phyloP scores from a whole-genome alignment of 2,113 vertebrate species.

The Condylura cristata region DNA sequence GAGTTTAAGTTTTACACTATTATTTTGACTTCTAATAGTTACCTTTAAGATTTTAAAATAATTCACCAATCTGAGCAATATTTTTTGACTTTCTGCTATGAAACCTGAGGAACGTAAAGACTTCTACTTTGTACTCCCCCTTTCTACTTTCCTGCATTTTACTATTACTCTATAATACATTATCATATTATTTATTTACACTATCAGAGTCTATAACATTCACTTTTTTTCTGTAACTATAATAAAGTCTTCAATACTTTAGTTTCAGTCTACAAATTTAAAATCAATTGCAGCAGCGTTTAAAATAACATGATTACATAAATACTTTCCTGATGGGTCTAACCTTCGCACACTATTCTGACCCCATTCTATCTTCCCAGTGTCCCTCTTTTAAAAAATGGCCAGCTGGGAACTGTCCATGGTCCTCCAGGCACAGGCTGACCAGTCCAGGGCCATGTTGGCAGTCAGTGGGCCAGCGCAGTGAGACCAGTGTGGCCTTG shows the following conservation, averaged over 20 bases:
- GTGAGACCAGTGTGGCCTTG: not conserved
- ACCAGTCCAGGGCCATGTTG: not conserved
- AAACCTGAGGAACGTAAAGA: not conserved
- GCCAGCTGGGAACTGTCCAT: slow-evolving; percentile 54
- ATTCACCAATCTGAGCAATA: not conserved
- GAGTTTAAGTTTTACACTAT: not conserved
- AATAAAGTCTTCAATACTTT: not conserved
- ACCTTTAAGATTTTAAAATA: not conserved
- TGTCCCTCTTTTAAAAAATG: not conserved
- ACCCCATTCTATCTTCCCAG: not conserved
- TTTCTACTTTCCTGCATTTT: not conserved
- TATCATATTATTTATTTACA: not conserved
- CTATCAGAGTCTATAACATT: not conserved
- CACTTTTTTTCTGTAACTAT: not conserved
- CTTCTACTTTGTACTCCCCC: not conserved
- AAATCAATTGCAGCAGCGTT: slow-evolving; percentile 6
- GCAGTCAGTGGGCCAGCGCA: not conserved
- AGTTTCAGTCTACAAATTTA: not conserved
- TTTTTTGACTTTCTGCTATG: not conserved
- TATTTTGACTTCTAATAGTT: not conserved
- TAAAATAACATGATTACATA: not conserved
- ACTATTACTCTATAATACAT: not conserved
- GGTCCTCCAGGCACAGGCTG: slow-evolving; percentile 6
- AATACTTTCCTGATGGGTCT: not conserved
- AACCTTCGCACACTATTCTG: not conserved